Evolutionary conservation across 2,888 invertebrate genomes (phyloP).

Genomic region (Rhimphoctona megacephalus): DNA sequence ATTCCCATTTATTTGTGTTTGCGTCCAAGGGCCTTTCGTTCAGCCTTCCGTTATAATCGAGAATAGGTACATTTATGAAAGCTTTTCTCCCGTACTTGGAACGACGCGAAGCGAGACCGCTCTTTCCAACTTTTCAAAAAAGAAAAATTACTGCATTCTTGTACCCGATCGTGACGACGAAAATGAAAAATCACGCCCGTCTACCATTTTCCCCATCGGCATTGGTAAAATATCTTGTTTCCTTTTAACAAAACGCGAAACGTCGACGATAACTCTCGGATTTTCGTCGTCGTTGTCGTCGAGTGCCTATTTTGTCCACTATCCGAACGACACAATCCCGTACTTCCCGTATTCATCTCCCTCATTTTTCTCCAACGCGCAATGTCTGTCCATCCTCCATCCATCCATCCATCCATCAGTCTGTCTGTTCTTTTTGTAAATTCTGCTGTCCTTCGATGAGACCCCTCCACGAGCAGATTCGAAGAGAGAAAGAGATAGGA

Average conservation of each 20-base stretch:
- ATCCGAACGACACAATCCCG: not conserved
- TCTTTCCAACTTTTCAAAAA: not conserved
- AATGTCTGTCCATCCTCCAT: conserved; percentile 19
- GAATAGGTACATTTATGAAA: conserved; percentile 13
- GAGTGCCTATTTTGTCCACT: conserved; percentile 22
- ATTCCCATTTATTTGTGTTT: conserved; percentile 58
- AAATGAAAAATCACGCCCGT: not conserved
- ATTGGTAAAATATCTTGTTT: not conserved
- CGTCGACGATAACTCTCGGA: conserved; percentile 16
- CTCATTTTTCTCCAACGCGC: conserved; percentile 28
- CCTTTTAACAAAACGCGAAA: not conserved
- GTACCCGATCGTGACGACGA: not conserved
- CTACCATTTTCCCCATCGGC: not conserved
- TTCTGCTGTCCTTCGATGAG: conserved; percentile 16
- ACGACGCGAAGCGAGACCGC: not conserved
- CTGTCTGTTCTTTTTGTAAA: conserved; percentile 57
- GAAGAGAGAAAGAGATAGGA: not conserved
- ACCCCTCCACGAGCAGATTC: not conserved
- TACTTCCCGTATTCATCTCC: conserved; percentile 25
- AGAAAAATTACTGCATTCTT: not conserved
- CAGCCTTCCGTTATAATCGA: conserved; percentile 18
- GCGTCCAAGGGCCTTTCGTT: conserved; percentile 46
- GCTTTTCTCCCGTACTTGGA: not conserved
- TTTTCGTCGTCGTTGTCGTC: not conserved
- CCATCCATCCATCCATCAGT: conserved; percentile 40